Base-by-base conservation (phyloP, 23 tunicate species). In the Clavelina lepadiformis region DNA sequence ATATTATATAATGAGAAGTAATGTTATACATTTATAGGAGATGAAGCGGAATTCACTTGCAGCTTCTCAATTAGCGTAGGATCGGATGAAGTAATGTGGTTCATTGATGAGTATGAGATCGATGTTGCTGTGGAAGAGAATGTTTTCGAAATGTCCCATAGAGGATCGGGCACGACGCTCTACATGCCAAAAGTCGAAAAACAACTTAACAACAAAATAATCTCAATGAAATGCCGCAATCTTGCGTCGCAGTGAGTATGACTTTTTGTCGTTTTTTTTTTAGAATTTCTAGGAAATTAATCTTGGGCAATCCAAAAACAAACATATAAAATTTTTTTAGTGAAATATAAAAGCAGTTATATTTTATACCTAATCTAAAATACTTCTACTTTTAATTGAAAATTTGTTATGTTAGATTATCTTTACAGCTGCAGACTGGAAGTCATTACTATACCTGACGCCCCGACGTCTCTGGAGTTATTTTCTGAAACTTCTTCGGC, bases 1-100 rank as follows among this genome's bases (percentile, higher is more conserved):
- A 53, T 53, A 11, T 53, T 21, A 21, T 7, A 24, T 53, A 24
- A 54, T 15, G 19, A 11, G 22, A 20, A 19, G 19, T 54, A 20
- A 54, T 20, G 7, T 20, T 11, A 6, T 6, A 19, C 31, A 5
- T 37, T 34, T 38, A 5, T 7, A 75, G 81, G 81, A 21, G 36
- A 51, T 6, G 25, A 27, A 31, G 51, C 25, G 34, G 32, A 58
- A 5, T 47, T 63, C 25, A 33, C 3, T 13, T 65, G 70, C 25
- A 32, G 33, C n/a, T 31, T 75, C 6, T 62, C 81, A 19, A 19
- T 34, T 4, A 20, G 51, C 37, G 81, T 75, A 18, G 37, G 64
- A 21, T 25, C 61, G 25, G 71, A 75, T 2, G 81, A 75, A 50
- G 63, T 75, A 27, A 46, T 29, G 35, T 75, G 81, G 81, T 75